Base-by-base conservation (phyloP, 64 coral and sea anemone genomes). In the Acropora tenuis region DNA sequence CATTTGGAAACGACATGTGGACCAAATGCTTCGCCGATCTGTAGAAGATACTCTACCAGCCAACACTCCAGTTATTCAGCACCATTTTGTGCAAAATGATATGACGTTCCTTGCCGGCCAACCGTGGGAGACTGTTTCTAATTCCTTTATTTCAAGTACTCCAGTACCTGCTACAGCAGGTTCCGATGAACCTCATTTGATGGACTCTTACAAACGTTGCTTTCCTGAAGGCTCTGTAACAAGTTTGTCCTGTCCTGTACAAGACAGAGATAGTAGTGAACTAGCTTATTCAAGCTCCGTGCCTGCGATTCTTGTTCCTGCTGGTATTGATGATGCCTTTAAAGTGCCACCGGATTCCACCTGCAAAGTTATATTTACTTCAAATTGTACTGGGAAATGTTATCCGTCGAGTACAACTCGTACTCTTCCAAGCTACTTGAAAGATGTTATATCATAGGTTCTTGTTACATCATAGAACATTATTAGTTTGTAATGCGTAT, bases 1-100 rank as follows among this genome's bases (percentile, higher is more conserved):
- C 30, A 12, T 85, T 5, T 85, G 60, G 82, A 89, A 63, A 89
- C 65, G 48, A 1, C 41, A 78, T 41, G 71, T 73, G 71, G 71
- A 73, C 30, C 71, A 73, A 20, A 42, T 77, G 71, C 30, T 73
- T 18, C 8, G 71, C 7, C 18, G 69, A 5, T 73, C 20, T 5
- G 2, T 2, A 1, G 20, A 6, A 1, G 69, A 41, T 73, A 40
- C 18, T 30, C 9, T 7, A 73, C 71, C 3, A 86, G 71, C 65
- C 17, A 47, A 19, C 10, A 19, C 7, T 6, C 17, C 41, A 48
- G 44, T 1, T 47, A 69, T 72, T 65, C 60, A 84, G 80, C 17
- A 15, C 71, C 41, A 30, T 1, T 8, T 5, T 41, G 52, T 55
- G 52, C 52, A 4, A 55, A 55, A 30, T 30, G 30, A 30, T 30